These are phyloP conservation scores for Axea sp. DNA, from an alignment of 2,888 invertebrate species.

Conservation along the genomic window DNA sequence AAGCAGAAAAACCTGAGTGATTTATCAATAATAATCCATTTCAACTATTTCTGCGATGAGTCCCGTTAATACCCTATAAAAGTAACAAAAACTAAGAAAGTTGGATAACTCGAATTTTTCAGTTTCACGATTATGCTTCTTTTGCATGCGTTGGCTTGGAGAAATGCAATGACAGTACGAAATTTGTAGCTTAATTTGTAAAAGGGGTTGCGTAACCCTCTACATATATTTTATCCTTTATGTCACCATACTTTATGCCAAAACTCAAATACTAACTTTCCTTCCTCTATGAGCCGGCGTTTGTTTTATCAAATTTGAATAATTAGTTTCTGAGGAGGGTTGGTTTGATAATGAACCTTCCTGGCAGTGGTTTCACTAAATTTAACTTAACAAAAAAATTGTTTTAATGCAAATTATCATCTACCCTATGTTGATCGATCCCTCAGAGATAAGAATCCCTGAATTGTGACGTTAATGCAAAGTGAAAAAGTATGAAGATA, in stretches of 20 bases:
- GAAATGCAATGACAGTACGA: slow-evolving; percentile 42
- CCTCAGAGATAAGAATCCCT: too few species aligned
- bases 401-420: slow-evolving; percentile 9
- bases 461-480: too few species aligned
- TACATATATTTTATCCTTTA: slow-evolving; percentile 54
- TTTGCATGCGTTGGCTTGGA: slow-evolving; percentile 36
- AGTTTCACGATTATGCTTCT: slow-evolving; percentile 32
- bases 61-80: too few species aligned
- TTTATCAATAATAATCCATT: too few species aligned
- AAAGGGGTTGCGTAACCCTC: slow-evolving; percentile 52
- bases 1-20: too few species aligned
- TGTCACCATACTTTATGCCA: slow-evolving; percentile 54
- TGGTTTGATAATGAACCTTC: slow-evolving; percentile 52
- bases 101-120: slow-evolving; percentile 20
- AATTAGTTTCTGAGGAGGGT: slow-evolving; percentile 51
- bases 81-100: slow-evolving; percentile 1
- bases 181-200: slow-evolving; percentile 54
- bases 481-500: too few species aligned
- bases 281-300: slow-evolving; percentile 24
- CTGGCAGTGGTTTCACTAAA: slow-evolving; percentile 4
- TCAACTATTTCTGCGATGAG: too few species aligned
- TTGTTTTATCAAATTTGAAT: slow-evolving; percentile 58
- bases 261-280: slow-evolving; percentile 52
- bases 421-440: too few species aligned
- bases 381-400: slow-evolving; percentile 16